Conservation (phyloP, 2,113 vertebrate genomes). For the Neotoma lepida region DNA sequence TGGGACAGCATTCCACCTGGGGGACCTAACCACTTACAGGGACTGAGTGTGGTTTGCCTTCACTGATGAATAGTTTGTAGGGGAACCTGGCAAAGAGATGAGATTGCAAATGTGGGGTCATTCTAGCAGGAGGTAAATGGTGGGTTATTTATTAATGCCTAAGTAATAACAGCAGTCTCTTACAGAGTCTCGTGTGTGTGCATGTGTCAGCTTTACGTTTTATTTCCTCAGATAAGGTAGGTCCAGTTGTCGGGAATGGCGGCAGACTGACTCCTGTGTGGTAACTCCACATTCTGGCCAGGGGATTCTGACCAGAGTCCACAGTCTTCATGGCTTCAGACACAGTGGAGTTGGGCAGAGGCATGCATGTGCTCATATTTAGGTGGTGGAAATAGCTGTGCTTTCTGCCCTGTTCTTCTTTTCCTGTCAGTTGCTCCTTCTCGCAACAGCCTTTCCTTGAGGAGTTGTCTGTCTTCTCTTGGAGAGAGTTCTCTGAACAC, state of each 20-base stretch:
- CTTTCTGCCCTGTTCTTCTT: background rate
- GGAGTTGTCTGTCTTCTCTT: background rate
- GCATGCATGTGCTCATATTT: accelerated
- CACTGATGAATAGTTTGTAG: background rate
- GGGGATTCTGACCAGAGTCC: background rate
- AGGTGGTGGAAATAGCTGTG: background rate
- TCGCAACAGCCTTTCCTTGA: background rate
- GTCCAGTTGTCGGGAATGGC: background rate
- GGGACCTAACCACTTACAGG: background rate
- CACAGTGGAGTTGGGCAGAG: background rate
- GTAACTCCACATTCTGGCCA: background rate
- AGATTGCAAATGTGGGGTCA: background rate
- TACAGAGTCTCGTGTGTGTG: background rate
- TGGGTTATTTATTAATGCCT: background rate
- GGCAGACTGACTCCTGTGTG: background rate
- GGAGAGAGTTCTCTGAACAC: background rate
- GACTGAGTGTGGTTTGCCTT: background rate
- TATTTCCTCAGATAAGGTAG: background rate
- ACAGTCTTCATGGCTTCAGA: background rate
- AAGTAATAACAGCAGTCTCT: background rate
- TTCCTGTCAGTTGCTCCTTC: background rate
- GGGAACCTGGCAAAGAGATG: background rate
- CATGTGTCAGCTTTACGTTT: background rate
- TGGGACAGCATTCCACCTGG: background rate
- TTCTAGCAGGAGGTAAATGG: background rate